Evolutionary conservation across 37 sponge, comb jelly and placozoan genomes (phyloP).

Genomic region (Bolinopsis microptera): DNA sequence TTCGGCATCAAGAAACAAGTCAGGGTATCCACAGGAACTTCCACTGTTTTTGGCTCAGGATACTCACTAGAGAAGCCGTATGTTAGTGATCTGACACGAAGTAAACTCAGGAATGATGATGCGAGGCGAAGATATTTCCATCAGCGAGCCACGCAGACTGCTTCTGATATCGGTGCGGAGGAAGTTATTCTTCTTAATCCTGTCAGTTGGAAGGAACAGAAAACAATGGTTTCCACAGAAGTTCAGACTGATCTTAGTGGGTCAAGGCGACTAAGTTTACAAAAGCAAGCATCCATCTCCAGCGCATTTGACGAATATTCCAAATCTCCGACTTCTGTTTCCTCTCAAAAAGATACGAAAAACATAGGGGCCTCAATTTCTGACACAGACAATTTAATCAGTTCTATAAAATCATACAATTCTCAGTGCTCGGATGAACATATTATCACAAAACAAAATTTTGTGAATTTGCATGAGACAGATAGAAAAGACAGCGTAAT

Average conservation of each 20-base stretch:
- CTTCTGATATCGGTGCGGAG: background rate
- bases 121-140: background rate
- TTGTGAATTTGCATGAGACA: background rate
- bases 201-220: background rate
- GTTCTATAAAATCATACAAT: background rate
- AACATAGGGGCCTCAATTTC: background rate
- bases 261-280: background rate
- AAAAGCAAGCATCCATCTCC: background rate
- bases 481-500: background rate
- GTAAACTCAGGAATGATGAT: background rate
- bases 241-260: background rate
- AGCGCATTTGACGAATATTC: background rate
- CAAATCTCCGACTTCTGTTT: background rate
- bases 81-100: background rate
- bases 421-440: background rate
- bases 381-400: background rate
- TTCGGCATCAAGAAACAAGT: background rate
- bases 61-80: background rate
- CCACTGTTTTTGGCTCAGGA: background rate
- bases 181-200: background rate
- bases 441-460: background rate
- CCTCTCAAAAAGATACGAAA: background rate
- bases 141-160: background rate
- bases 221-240: background rate
- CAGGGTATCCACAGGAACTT: background rate